Evolutionary conservation across 1,140 invertebrate species (phyloP).

Genomic region (Heliconius congener): DNA sequence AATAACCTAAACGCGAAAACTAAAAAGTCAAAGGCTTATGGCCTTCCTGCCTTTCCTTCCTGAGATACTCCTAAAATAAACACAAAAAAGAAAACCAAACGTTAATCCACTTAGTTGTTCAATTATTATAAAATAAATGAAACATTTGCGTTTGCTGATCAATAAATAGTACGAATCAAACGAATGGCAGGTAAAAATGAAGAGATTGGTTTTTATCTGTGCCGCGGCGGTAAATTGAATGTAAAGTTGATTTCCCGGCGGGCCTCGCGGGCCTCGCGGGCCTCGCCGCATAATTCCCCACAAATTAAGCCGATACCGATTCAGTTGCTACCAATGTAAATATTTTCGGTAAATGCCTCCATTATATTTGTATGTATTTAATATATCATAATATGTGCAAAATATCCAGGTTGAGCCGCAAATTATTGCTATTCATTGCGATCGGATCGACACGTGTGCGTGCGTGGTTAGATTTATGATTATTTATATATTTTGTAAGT

Average conservation of each 20-base stretch:
- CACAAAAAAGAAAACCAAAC: neutral
- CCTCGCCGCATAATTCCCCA: conserved; percentile 66
- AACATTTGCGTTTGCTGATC: neutral
- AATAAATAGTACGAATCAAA: neutral
- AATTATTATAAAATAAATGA: conserved; percentile 27
- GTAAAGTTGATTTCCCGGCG: conserved; percentile 78
- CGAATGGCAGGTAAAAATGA: conserved; percentile 68
- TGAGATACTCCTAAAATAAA: neutral
- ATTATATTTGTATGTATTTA: conserved; percentile 50
- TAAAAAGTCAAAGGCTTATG: no score
- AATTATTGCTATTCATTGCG: conserved; percentile 15
- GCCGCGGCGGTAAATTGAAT: conserved; percentile 72
- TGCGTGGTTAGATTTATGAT: conserved; percentile 5
- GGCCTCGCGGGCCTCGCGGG: conserved; percentile 38
- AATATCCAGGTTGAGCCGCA: conserved; percentile 7
- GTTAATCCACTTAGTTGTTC: neutral
- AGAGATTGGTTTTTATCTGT: conserved; percentile 77
- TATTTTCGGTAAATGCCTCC: conserved; percentile 72
- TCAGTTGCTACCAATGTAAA: conserved; percentile 72
- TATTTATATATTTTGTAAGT: neutral
- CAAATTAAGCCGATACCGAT: conserved; percentile 77
- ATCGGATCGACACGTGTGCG: neutral
- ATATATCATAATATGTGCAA: conserved; percentile 26
- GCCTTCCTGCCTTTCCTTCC: no score
- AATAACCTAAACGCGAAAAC: no score